phyloP scores from a whole-genome alignment of 1,140 invertebrate species.

The Ooceraea biroi region DNA sequence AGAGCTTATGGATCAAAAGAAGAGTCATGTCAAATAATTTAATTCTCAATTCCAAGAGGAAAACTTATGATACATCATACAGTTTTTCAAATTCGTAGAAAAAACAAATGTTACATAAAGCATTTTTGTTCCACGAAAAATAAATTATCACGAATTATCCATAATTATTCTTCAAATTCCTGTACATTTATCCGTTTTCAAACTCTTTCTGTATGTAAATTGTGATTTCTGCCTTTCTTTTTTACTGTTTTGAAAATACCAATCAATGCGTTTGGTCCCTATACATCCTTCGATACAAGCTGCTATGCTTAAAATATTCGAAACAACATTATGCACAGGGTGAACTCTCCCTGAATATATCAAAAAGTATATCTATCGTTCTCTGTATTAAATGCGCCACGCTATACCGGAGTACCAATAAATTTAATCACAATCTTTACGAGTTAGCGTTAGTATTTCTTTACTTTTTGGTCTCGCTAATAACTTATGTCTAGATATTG shows the following conservation, averaged over 20 bases:
- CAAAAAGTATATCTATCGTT: constrained; percentile 67
- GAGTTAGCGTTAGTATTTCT: constrained; percentile 75
- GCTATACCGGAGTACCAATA: constrained; percentile 65
- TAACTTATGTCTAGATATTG: constrained; percentile 84
- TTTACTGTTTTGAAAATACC: constrained; percentile 47
- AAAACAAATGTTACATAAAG: not conserved
- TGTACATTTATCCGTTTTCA: not conserved
- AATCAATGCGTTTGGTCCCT: constrained; percentile 40
- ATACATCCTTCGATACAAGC: constrained; percentile 30
- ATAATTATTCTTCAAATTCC: not conserved
- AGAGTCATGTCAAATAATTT: not conserved
- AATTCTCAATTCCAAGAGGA: constrained; percentile 10
- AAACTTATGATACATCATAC: not conserved
- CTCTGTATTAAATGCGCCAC: constrained; percentile 58
- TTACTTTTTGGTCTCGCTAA: constrained; percentile 84
- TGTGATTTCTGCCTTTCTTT: constrained; percentile 2
- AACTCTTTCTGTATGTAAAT: constrained; percentile 1
- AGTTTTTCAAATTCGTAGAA: too few relatives aligned
- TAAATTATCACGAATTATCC: constrained; percentile 1
- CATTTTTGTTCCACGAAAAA: not conserved
- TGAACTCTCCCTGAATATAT: constrained; percentile 53
- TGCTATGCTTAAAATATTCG: not conserved
- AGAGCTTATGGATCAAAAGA: not conserved
- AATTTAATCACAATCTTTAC: constrained; percentile 76
- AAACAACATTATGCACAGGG: constrained; percentile 42